phyloP scores from a whole-genome alignment of 2,113 vertebrate species.

The Sporophila hypoxantha region DNA sequence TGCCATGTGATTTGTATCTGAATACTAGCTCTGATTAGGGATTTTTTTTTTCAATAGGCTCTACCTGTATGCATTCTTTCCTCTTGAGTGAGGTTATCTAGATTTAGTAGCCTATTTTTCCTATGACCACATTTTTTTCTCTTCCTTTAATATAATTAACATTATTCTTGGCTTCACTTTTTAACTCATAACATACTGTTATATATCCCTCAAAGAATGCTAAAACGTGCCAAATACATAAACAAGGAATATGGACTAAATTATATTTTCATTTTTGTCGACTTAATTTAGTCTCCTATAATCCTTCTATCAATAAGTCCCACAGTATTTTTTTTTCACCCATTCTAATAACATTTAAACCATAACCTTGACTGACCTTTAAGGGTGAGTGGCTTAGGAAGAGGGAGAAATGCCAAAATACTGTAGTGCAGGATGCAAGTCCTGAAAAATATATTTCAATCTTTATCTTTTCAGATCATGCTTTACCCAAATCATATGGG shows the following conservation, averaged over 20 bases:
- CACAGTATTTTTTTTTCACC: slow-evolving; percentile 10
- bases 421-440: not conserved
- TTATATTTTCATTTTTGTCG: slow-evolving; percentile 55
- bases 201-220: slow-evolving; percentile 36
- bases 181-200: slow-evolving; percentile 12
- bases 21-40: not conserved
- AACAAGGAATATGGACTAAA: slow-evolving; percentile 42
- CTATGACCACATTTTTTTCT: not conserved
- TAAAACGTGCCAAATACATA: slow-evolving; percentile 42
- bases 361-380: not conserved
- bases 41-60: not conserved
- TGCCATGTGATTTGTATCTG: not conserved
- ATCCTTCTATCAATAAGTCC: slow-evolving; percentile 30
- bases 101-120: not conserved
- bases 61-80: not conserved
- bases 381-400: not conserved
- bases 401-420: not conserved
- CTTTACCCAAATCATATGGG: not conserved
- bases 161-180: slow-evolving; percentile 35
- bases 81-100: not conserved
- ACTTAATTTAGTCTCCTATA: slow-evolving; percentile 55
- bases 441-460: not conserved
- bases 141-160: slow-evolving; percentile 27
- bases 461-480: not conserved
- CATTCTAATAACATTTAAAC: slow-evolving; percentile 16